Evolutionary conservation across 2,888 invertebrate species (phyloP), one percentile per base, ranked within the genome.

Genomic region (Agonopterix arenella): DNA sequence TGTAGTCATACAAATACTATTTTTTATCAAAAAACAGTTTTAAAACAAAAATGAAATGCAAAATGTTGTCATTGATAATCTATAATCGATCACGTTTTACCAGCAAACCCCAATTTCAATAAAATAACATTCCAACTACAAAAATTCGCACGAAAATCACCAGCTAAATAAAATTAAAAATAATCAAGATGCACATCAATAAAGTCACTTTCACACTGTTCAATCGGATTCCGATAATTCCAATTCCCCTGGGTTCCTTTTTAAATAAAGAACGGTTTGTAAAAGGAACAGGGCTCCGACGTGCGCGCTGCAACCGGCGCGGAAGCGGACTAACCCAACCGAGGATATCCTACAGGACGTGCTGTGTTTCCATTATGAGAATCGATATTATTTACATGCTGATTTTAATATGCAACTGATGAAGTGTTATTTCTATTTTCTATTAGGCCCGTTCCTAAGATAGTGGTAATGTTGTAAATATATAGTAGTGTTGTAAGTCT

Each of bases 341-440:
- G 48, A 47, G 48, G 48, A 80, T 80, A 78, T 86, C 86, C 86
- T 84, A 72, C 80, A 84, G 81, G 81, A 88, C 84, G 80, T 80
- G 80, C 70, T 59, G 67, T 67, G 73, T 73, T 75, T 76, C 70
- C 74, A 66, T 74, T 81, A 85, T 78, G 76, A 72, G 66, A 80
- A 88, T 88, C 88, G 84, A 88, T 88, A 86, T 16, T 52, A 52
- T 85, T 83, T 82, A 85, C 81, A 84, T 85, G 80, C 75, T 74
- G 76, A 74, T 82, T 83, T 83, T 84, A 83, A 83, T 83, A 84
- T 84, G 77, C 77, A 73, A 76, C 76, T 45, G 38, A 36, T 40
- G 40, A 9, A 40, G n/a, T 9, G 9, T 40, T 40, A 40, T 40
- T 40, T 40, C n/a, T n/a, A 40, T 40, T 40, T 28, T 28, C 28